Percentiles rank a stretch among this genome's conserved stretches.
Conservation (phyloP, 2,797 vertebrate genomes). For the Pristis pectinata region DNA sequence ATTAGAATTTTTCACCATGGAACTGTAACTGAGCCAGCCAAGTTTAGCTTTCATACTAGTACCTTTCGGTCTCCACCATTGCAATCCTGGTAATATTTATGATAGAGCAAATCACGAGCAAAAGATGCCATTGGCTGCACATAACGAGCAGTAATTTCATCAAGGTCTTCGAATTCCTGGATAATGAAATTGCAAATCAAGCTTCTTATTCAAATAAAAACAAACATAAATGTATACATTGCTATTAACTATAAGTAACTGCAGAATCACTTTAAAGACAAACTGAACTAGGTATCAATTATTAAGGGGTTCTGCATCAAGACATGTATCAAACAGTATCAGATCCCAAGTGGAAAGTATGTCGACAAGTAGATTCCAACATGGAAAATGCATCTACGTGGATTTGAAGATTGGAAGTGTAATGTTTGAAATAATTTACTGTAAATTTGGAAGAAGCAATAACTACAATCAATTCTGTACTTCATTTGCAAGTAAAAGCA, state of each 20-base stretch:
- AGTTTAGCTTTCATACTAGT: not conserved
- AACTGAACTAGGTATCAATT: too few species aligned
- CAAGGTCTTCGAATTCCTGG: slow-evolving; percentile 97
- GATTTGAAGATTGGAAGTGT: too few species aligned
- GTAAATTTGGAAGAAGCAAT: not conserved
- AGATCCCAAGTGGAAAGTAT: not conserved
- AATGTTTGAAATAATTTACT: not conserved
- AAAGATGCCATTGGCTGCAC: slow-evolving; percentile 98
- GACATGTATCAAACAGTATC: not conserved
- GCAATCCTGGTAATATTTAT: slow-evolving; percentile 96
- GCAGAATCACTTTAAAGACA: not conserved
- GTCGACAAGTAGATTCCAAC: too few species aligned
- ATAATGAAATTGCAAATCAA: slow-evolving; percentile 34
- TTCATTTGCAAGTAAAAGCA: not conserved
- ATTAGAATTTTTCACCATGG: not conserved
- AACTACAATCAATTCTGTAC: not conserved
- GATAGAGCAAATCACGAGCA: slow-evolving; percentile 84
- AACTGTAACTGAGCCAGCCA: not conserved
- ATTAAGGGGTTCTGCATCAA: not conserved
- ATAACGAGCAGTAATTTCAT: slow-evolving; percentile 95
- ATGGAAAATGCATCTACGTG: too few species aligned
- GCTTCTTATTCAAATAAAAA: not conserved
- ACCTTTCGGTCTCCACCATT: slow-evolving; percentile 84
- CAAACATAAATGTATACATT: not conserved
- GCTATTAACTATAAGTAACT: not conserved